Evolutionary conservation across 1,140 invertebrate species (phyloP).

Genomic region (Leptinotarsa defecta): DNA sequence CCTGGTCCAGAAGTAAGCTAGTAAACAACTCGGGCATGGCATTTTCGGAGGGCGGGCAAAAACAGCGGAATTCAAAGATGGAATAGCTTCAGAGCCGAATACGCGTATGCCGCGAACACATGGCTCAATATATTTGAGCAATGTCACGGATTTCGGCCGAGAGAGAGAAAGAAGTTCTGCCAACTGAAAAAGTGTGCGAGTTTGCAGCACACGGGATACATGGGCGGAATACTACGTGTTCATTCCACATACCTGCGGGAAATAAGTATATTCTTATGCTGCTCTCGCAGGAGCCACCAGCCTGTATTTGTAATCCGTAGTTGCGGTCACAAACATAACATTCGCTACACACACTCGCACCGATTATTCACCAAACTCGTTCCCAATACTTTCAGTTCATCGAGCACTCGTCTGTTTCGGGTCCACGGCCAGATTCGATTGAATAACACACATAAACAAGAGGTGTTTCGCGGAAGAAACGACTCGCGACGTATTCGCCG

Average conservation of each 20-base stretch:
- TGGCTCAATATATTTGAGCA: slow-evolving; percentile 35
- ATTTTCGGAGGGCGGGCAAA: neutral
- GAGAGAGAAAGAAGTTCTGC: neutral
- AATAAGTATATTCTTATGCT: slow-evolving; percentile 30
- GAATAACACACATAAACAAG: slow-evolving; percentile 35
- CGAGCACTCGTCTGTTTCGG: slow-evolving; percentile 24
- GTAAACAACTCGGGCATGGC: neutral
- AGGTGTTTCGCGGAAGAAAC: slow-evolving; percentile 32
- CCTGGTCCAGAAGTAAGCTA: too few relatives aligned
- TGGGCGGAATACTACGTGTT: neutral
- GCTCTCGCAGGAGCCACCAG: slow-evolving; percentile 27
- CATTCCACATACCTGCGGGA: slow-evolving; percentile 36
- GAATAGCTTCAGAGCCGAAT: slow-evolving; percentile 18
- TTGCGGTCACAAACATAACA: slow-evolving; percentile 21
- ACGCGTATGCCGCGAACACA: slow-evolving; percentile 31
- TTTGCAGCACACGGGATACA: too few relatives aligned
- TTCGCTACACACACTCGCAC: slow-evolving; percentile 27
- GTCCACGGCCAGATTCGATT: slow-evolving; percentile 27
- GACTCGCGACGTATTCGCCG: slow-evolving; percentile 35
- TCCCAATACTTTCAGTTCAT: slow-evolving; percentile 13
- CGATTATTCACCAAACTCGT: slow-evolving; percentile 27
- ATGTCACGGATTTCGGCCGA: slow-evolving; percentile 40
- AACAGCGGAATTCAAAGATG: slow-evolving; percentile 17
- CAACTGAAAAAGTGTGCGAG: neutral
- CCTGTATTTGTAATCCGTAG: slow-evolving; percentile 30